These are phyloP conservation scores for Eristalis tenax DNA, from an alignment of 2,888 invertebrate species.

Conservation along the genomic window DNA sequence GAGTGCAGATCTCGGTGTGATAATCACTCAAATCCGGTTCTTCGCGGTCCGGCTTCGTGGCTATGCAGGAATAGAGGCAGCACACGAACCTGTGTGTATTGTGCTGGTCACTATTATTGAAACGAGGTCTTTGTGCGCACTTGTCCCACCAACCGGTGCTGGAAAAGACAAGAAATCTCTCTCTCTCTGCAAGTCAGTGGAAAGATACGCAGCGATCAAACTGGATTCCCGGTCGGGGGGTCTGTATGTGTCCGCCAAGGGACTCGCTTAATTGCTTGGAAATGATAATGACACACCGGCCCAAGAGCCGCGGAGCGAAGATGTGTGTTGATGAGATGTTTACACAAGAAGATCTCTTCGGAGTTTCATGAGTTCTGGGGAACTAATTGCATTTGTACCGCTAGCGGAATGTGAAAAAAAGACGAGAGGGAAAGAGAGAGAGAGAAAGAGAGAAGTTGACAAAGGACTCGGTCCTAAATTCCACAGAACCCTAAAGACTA, in stretches of 20 bases:
- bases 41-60: constrained; percentile 41
- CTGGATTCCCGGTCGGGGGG: constrained; percentile 35
- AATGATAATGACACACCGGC: constrained; percentile 52
- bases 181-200: not conserved
- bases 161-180: constrained; percentile 27
- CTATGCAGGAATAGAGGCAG: not conserved
- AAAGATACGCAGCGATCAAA: constrained; percentile 46
- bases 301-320: not conserved
- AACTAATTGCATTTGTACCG: constrained; percentile 65
- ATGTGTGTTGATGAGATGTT: not conserved
- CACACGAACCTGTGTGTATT: not conserved
- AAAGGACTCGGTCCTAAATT: not conserved
- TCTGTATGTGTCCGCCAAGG: constrained; percentile 9
- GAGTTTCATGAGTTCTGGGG: constrained; percentile 59
- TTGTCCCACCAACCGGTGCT: constrained; percentile 41
- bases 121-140: constrained; percentile 68
- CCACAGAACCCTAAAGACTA: not conserved
- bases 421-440: not conserved
- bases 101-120: constrained; percentile 62
- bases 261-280: constrained; percentile 49
- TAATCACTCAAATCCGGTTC: constrained; percentile 63
- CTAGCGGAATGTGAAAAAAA: constrained; percentile 16
- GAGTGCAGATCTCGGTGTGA: constrained; percentile 68
- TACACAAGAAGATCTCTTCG: not conserved
- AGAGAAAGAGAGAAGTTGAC: not conserved